Base-by-base conservation (phyloP, 2,797 vertebrate genomes). In the Novumbra hubbsi region DNA sequence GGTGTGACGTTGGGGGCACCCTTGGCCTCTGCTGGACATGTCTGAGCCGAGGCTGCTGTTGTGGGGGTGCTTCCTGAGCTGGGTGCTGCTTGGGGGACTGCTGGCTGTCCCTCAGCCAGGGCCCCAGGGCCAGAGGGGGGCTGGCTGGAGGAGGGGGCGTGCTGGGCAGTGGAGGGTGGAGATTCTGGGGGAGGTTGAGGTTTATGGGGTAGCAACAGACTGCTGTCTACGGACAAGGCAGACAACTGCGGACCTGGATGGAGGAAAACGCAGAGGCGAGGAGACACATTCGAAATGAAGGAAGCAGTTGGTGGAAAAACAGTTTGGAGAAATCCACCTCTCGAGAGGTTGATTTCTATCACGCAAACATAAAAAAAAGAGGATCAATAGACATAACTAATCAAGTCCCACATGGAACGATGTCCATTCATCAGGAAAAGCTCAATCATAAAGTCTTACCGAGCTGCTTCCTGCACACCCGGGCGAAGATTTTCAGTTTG, bases 401-500 rank as follows among this genome's bases (percentile, higher is more conserved):
- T 32, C 5, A 32, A 32, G 6, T 52, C 19, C 57, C 19, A 19
- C 19, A 19, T 60, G 21, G 57, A 24, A 60, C 17, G 19, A 24
- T 24, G 11, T 24, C 32, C 5, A 32, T 32, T 32, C 27, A 14
- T 14, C 28, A 30, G 27, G 15, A 65, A 32, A 0, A 14, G 32
- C 3, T 5, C 6, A 68, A 27, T 28, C 38, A 48, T 19, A 3
- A 55, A 15, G 68, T 75, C 86, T 93, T 81, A 99, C 98, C 97
- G 63, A 99, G 93, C 88, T 96, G 95, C 84, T 96, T 94, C 78
- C 95, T 96, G 88, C 97, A 99, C 80, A 96, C 92, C 80, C 98
- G 95, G 11, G 95, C 96, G 0, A 97, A 99, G 15, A 98, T 95
- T 89, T 95, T 96, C 68, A 99, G 96, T 89, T 96, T 96, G 91